Evolutionary conservation across 2,888 invertebrate genomes (phyloP).

Genomic region (Lamproptera curius): DNA sequence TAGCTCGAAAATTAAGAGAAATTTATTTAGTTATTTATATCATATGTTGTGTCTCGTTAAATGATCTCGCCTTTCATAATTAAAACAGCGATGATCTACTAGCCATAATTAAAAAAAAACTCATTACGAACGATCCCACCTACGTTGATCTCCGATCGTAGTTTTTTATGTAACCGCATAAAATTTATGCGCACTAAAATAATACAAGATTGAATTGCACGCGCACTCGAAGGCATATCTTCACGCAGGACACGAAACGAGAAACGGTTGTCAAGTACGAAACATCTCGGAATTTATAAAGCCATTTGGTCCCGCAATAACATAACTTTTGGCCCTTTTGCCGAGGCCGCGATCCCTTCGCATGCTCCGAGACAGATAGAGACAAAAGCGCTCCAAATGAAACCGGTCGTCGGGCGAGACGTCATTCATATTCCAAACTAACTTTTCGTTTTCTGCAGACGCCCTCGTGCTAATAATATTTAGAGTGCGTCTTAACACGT

Average conservation of each 20-base stretch:
- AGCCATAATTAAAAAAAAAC: too few relatives aligned
- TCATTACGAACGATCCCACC: not conserved
- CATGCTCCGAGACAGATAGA: conserved; percentile 24
- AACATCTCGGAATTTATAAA: conserved; percentile 52
- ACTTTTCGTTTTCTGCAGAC: conserved; percentile 17
- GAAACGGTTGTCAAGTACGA: conserved; percentile 43
- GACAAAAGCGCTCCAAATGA: conserved; percentile 23
- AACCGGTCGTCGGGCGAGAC: conserved; percentile 17
- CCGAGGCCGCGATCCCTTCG: conserved; percentile 30
- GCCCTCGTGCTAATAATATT: conserved; percentile 17
- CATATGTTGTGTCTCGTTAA: too few relatives aligned
- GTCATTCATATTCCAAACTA: conserved; percentile 19
- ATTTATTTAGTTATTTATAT: too few relatives aligned
- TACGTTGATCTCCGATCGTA: not conserved
- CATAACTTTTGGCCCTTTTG: conserved; percentile 56
- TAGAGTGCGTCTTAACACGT: conserved; percentile 19
- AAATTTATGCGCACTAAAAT: conserved; percentile 8
- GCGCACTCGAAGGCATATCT: conserved; percentile 38
- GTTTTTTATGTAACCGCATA: conserved; percentile 30
- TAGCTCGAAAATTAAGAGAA: too few relatives aligned
- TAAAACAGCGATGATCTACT: too few relatives aligned
- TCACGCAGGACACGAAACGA: conserved; percentile 38
- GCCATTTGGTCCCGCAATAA: conserved; percentile 47
- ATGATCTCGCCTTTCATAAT: too few relatives aligned
- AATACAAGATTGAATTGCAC: conserved; percentile 5